Evolutionary conservation across 2,113 vertebrate species (phyloP).

Genomic region (Gallinago jamesoni): DNA sequence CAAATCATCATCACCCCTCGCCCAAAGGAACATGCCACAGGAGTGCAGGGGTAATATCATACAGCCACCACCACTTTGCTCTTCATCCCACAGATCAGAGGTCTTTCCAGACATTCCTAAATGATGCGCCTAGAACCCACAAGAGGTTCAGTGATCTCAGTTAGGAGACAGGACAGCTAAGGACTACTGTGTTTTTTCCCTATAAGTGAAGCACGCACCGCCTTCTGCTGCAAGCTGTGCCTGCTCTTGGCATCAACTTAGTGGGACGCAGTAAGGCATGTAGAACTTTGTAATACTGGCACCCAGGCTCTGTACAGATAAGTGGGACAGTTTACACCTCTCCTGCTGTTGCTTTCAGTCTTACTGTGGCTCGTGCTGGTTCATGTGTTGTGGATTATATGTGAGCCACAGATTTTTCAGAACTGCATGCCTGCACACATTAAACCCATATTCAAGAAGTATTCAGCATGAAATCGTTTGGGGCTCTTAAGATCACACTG

Average conservation of each 20-base stretch:
- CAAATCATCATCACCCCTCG: conserved; percentile 5
- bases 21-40: fast-evolving
- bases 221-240: not conserved
- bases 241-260: not conserved
- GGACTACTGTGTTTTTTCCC: not conserved
- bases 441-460: not conserved
- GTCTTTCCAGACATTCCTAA: not conserved
- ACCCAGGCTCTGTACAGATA: not conserved
- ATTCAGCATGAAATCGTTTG: not conserved
- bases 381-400: not conserved
- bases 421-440: not conserved
- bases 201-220: not conserved
- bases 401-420: not conserved
- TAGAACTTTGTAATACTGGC: not conserved
- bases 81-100: not conserved
- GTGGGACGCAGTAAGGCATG: not conserved
- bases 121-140: not conserved
- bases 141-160: not conserved
- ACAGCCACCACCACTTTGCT: not conserved
- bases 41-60: not conserved
- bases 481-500: not conserved
- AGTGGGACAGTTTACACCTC: not conserved
- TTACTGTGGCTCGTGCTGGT: not conserved
- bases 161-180: not conserved
- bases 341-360: not conserved